Evolutionary conservation across 2,888 invertebrate genomes (phyloP), one percentile per base, ranked within the genome.

Genomic region (Heliconius hortense): DNA sequence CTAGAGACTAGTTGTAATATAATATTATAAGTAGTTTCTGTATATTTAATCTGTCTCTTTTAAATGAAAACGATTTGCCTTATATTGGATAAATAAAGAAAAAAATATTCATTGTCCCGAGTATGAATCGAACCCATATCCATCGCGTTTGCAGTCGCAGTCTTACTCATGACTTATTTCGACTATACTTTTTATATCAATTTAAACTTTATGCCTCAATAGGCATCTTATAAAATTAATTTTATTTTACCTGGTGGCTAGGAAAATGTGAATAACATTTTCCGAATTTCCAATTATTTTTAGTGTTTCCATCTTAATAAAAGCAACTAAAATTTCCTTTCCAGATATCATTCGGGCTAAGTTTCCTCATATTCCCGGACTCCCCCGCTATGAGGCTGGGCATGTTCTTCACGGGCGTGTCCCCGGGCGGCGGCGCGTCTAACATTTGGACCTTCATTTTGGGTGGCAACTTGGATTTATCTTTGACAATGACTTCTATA

Each of bases 371-470:
- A 28, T 97, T 98, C 89, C 96, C 97, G 1, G 77, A 88, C 43
- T 76, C 81, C 18, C 85, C 93, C 0, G 90, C 87, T 66, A 95
- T 98, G 95, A 96, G 97, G 68, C 88, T 98, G 81, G 98, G 98
- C 4, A 95, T 98, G 89, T 98, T 98, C 90, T 97, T 98, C 89
- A 97, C 98, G 0, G 98, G 98, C 0, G 97, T 98, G 28, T 96
- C 97, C 4, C 98, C 98, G 0, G 97, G 97, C n/a, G 98, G 99
- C 0, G 99, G 99, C 0, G 98, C 98, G 35, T 98, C 98, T 69
- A 99, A 99, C 89, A 97, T 99, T 83, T 99, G 99, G 98, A 97
- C 98, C 0, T 96, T 97, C 80, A 95, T 99, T 24, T 94, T 99
- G 3, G 97, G 97, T 5, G 99, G 98, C 8, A 99, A 99, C 90